A percentile compares a stretch with the other conserved stretches of the same genome.
phyloP scores from a whole-genome alignment of 30 jellyfish, hydroid and myxozoan genomes.

The Cassiopea xamachana region DNA sequence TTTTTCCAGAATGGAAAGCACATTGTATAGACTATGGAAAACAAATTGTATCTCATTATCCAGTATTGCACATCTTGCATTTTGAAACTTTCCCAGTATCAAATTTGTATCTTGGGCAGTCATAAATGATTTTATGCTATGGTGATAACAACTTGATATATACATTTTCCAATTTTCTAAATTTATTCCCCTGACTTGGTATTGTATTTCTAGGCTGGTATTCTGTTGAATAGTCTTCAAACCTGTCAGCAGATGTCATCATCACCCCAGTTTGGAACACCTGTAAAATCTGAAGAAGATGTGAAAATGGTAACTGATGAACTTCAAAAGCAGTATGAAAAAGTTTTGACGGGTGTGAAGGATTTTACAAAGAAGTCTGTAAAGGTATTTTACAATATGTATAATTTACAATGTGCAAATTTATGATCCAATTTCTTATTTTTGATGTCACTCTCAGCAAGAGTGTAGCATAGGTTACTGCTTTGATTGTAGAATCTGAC shows the following conservation, averaged over 20 bases:
- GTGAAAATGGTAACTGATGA: conserved; percentile 56
- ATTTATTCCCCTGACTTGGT: neutral
- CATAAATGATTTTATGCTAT: no score
- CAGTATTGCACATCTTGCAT: no score
- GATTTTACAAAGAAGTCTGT: conserved; percentile 73
- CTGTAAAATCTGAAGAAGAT: conserved; percentile 41
- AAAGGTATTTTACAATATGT: conserved; percentile 49
- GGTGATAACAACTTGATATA: no score
- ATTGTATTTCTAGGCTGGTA: conserved; percentile 79
- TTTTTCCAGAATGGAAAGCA: no score
- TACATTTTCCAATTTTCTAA: neutral
- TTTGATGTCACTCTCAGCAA: no score
- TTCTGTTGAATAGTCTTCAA: conserved; percentile 75
- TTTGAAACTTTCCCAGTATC: no score
- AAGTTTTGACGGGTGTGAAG: conserved; percentile 61
- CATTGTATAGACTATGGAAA: no score
- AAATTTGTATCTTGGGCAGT: no score
- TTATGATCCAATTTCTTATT: neutral
- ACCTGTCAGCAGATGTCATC: conserved; percentile 62
- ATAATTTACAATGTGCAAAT: neutral
- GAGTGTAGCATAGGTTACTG: no score
- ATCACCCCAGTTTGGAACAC: conserved; percentile 56
- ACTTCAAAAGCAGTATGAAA: conserved; percentile 77
- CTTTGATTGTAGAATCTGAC: no score
- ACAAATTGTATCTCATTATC: no score